Evolutionary conservation across 1,140 invertebrate genomes (phyloP).

Genomic region (Acromyrmex heyeri): DNA sequence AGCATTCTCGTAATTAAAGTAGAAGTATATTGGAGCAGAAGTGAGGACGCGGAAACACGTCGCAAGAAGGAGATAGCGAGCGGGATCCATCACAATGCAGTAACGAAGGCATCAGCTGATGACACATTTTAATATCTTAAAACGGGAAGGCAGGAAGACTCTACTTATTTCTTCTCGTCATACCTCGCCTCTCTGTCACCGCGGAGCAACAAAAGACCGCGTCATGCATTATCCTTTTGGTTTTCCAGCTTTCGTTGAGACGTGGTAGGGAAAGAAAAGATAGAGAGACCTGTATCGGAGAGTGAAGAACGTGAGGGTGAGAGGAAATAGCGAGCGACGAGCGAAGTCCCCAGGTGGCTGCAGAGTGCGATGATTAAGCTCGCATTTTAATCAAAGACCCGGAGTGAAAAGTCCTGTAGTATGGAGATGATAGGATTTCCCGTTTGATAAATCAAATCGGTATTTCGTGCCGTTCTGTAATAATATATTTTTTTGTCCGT

Average conservation of each 20-base stretch:
- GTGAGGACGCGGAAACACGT: constrained; percentile 42
- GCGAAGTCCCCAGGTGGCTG: constrained; percentile 80
- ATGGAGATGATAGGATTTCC: constrained; percentile 83
- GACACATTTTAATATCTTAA: constrained; percentile 86
- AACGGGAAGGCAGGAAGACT: constrained; percentile 74
- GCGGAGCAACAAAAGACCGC: constrained; percentile 79
- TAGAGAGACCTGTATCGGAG: constrained; percentile 61
- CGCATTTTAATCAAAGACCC: constrained; percentile 86
- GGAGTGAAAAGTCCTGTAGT: constrained; percentile 85
- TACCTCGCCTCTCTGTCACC: constrained; percentile 65
- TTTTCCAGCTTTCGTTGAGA: constrained; percentile 78
- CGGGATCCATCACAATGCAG: constrained; percentile 79
- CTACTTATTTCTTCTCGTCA: constrained; percentile 61
- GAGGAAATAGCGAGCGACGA: constrained; percentile 55
- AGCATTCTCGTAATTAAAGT: constrained; percentile 75
- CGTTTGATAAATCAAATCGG: constrained; percentile 85
- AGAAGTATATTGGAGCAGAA: constrained; percentile 34
- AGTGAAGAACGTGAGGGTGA: constrained; percentile 23
- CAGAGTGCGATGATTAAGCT: constrained; percentile 81
- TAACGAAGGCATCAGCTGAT: constrained; percentile 85
- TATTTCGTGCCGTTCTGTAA: constrained; percentile 70
- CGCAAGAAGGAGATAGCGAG: constrained; percentile 43
- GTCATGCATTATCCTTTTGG: constrained; percentile 82
- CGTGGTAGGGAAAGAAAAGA: constrained; percentile 68
- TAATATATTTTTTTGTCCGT: constrained; percentile 77